Evolutionary conservation across 2,797 vertebrate genomes (phyloP).

Genomic region (Odontamblyopus rebecca): DNA sequence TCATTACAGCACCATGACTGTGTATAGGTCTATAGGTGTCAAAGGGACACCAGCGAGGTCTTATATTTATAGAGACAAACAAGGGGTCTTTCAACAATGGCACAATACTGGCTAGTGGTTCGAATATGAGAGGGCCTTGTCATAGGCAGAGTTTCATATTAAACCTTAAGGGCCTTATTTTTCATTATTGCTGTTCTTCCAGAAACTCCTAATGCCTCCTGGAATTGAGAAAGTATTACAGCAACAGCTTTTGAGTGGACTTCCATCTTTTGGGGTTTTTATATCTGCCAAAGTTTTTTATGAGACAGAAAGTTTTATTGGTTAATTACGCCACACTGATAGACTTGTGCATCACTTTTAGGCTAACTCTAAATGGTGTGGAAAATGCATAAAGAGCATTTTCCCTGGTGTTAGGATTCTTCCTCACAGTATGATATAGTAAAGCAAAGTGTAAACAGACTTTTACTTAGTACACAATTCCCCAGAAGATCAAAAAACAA

Average conservation of each 20-base stretch:
- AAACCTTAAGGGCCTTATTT: conserved; percentile 43
- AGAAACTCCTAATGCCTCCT: conserved; percentile 48
- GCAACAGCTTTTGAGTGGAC: conserved; percentile 16
- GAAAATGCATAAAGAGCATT: not conserved
- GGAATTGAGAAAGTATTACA: conserved; percentile 39
- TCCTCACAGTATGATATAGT: not conserved
- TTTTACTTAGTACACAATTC: no score
- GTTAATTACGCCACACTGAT: not conserved
- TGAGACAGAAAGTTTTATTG: not conserved
- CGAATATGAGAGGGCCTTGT: conserved; percentile 35
- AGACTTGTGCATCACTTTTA: not conserved
- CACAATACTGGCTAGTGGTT: conserved; percentile 36
- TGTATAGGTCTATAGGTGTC: conserved; percentile 18
- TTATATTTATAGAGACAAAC: conserved; percentile 58
- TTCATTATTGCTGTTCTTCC: conserved; percentile 47
- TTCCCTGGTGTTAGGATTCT: not conserved
- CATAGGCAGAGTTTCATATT: conserved; percentile 56
- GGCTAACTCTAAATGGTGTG: no score
- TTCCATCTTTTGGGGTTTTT: conserved; percentile 32
- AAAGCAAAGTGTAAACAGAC: no score
- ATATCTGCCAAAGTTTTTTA: conserved; percentile 24
- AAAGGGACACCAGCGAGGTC: conserved; percentile 20
- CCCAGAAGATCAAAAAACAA: not conserved
- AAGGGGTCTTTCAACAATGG: conserved; percentile 16
- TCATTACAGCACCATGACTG: conserved; percentile 36